A percentile compares a stretch with the other conserved stretches of the same genome.
Conservation (phyloP, 1,140 invertebrate species). For the Pachyrhynchus sulphureomaculatus region DNA sequence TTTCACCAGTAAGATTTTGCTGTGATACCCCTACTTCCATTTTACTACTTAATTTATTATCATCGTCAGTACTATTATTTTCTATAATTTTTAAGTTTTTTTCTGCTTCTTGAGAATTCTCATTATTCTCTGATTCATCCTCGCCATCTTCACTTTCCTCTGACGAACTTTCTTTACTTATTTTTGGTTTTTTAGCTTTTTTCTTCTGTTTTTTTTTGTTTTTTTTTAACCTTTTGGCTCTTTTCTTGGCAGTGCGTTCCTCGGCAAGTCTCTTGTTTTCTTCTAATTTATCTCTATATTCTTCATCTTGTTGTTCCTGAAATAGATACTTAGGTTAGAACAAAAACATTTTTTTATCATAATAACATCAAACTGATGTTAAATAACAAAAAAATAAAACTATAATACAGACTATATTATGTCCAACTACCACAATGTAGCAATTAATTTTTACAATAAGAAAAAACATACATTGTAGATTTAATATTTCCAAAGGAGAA, state of each 20-base stretch:
- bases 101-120: no score
- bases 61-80: no score
- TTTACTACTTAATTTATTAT: no score
- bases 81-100: no score
- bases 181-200: slow-evolving; percentile 9
- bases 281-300: slow-evolving; percentile 80
- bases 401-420: no score
- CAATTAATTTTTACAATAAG: no score
- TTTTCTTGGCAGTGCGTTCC: slow-evolving; percentile 80
- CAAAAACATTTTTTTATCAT: slow-evolving; percentile 10
- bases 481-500: no score
- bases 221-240: slow-evolving; percentile 78
- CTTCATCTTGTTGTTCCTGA: slow-evolving; percentile 77
- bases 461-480: no score
- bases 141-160: slow-evolving; percentile 18
- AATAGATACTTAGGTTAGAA: slow-evolving; percentile 41
- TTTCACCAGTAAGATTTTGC: no score
- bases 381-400: no score
- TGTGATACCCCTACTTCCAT: no score
- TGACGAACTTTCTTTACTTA: slow-evolving; percentile 9
- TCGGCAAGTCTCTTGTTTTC: slow-evolving; percentile 76
- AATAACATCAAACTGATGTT: background rate
- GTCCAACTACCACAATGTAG: no score
- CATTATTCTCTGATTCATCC: background rate
- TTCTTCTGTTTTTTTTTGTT: slow-evolving; percentile 61